phyloP scores from a whole-genome alignment of 2,797 vertebrate genomes.

The Fundulus diaphanus region DNA sequence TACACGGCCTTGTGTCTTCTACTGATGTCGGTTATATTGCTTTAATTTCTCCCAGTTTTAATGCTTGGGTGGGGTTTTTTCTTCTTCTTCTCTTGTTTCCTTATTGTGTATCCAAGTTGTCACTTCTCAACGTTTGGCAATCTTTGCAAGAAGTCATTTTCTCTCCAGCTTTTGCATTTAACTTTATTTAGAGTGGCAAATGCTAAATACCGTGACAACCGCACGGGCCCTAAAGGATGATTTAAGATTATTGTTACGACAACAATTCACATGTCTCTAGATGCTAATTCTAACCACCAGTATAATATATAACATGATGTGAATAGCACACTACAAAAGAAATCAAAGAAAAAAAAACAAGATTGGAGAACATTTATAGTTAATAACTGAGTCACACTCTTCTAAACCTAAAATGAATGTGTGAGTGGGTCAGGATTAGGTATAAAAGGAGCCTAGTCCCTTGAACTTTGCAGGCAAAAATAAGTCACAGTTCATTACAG shows the following conservation, averaged over 20 bases:
- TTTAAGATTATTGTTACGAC: neutral
- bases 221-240: neutral
- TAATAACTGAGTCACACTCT: neutral
- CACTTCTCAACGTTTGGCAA: no score
- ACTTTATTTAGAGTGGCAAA: neutral
- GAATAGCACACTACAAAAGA: neutral
- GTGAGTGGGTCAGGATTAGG: no score
- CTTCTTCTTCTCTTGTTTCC: slow-evolving; percentile 9
- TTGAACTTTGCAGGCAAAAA: no score
- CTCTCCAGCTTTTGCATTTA: neutral
- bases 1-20: slow-evolving; percentile 9
- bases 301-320: neutral
- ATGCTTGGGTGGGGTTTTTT: slow-evolving; percentile 18
- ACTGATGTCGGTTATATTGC: slow-evolving; percentile 13
- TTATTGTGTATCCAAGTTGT: neutral
- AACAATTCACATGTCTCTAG: neutral
- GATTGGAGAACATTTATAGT: neutral
- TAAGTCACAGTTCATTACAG: no score
- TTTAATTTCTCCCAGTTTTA: slow-evolving; percentile 39
- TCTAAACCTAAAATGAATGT: neutral
- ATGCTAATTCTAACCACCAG: neutral
- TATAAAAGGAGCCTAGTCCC: no score
- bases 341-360: neutral
- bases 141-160: neutral
- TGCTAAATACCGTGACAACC: neutral